These are phyloP conservation scores for Orthosia incerta DNA, from an alignment of 2,888 invertebrate genomes.

Conservation along the genomic window DNA sequence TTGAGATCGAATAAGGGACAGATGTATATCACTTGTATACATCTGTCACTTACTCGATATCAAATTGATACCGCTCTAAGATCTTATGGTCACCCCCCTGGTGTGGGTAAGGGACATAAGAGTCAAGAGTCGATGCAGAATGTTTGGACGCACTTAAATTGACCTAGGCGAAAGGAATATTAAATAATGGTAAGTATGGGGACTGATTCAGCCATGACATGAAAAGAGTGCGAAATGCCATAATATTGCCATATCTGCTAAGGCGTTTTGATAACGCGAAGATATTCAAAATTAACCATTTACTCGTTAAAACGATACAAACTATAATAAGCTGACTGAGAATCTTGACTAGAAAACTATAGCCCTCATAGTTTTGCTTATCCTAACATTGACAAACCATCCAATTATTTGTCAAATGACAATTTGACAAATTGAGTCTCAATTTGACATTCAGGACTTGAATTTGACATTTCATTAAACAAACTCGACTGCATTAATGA, in stretches of 20 bases:
- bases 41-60: too few relatives aligned
- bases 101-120: neutral
- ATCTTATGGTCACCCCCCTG: too few relatives aligned
- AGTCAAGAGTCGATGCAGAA: neutral
- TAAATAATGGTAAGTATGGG: neutral
- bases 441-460: constrained; percentile 51
- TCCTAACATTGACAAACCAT: constrained; percentile 36
- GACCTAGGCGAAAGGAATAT: neutral
- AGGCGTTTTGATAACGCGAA: neutral
- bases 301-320: constrained; percentile 59
- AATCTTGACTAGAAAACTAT: constrained; percentile 40
- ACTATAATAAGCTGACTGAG: constrained; percentile 58
- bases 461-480: constrained; percentile 56
- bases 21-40: too few relatives aligned
- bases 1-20: too few relatives aligned
- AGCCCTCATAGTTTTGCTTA: constrained; percentile 59
- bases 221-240: constrained; percentile 34
- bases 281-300: neutral
- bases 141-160: neutral
- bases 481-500: constrained; percentile 72
- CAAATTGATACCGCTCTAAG: too few relatives aligned
- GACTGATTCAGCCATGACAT: constrained; percentile 2
- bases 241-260: constrained; percentile 42
- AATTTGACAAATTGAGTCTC: constrained; percentile 40
- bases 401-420: constrained; percentile 44